phyloP scores from a whole-genome alignment of 2,888 invertebrate genomes.

The Drosophila subquinaria region DNA sequence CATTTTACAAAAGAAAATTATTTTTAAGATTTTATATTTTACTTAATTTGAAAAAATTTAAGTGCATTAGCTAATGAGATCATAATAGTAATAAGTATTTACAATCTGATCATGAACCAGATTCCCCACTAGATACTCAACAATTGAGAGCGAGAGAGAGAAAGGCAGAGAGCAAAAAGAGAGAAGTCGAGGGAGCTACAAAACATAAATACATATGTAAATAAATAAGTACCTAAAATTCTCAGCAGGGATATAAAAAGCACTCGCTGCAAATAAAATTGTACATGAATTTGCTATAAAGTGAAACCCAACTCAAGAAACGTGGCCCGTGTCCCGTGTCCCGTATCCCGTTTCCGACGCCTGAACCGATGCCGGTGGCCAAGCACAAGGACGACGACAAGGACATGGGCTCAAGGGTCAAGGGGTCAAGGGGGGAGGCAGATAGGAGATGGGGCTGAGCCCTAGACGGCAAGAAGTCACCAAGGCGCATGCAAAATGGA shows the following conservation, averaged over 20 bases:
- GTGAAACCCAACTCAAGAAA: constrained; percentile 46
- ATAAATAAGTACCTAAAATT: constrained; percentile 11
- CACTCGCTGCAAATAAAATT: constrained; percentile 39
- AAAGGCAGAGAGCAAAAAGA: neutral
- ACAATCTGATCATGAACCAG: neutral
- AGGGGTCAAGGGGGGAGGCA: neutral
- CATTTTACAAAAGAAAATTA: too few relatives aligned
- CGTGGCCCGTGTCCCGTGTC: constrained; percentile 12
- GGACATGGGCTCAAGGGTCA: neutral
- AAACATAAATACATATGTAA: neutral
- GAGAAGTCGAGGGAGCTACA: neutral
- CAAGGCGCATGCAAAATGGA: constrained; percentile 52
- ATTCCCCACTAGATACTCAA: neutral
- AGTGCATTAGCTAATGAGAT: neutral
- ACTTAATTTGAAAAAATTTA: neutral
- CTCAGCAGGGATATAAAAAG: constrained; percentile 27
- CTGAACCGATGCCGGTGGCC: constrained; percentile 22
- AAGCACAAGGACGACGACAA: constrained; percentile 27
- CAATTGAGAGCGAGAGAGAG: neutral
- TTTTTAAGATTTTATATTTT: too few relatives aligned
- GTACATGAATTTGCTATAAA: constrained; percentile 42
- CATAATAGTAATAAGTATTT: neutral
- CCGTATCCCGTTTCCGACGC: constrained; percentile 17
- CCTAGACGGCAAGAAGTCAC: constrained; percentile 50
- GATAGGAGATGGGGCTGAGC: constrained; percentile 16